Conservation (phyloP, 2,113 vertebrate genomes). For the Oceanodroma tethys region DNA sequence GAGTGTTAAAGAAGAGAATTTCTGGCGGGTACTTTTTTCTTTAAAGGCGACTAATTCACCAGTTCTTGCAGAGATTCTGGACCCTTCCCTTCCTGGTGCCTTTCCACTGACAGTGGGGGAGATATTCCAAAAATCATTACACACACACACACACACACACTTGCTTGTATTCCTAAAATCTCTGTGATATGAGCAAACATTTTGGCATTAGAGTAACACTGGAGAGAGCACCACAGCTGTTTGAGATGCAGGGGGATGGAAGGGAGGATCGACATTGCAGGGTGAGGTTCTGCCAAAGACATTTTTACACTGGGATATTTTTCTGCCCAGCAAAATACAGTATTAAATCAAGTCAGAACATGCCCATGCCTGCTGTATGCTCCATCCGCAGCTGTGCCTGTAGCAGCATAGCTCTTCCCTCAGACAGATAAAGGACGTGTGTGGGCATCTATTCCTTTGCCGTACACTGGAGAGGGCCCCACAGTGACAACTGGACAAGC, state of each 20-base stretch:
- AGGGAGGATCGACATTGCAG: background rate
- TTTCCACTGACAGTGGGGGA: background rate
- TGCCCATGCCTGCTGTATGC: background rate
- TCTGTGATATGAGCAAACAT: background rate
- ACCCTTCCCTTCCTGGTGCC: background rate
- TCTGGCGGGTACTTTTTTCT: background rate
- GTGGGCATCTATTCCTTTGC: background rate
- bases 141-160: background rate
- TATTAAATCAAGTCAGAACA: constrained; percentile 2
- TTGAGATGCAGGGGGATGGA: background rate
- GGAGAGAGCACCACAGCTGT: background rate
- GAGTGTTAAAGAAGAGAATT: background rate
- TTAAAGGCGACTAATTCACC: background rate
- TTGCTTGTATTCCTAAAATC: background rate
- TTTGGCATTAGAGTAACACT: background rate
- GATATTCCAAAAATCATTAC: background rate
- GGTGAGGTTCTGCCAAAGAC: background rate
- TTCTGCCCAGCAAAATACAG: background rate
- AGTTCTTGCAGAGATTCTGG: background rate
- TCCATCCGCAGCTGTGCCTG: background rate
- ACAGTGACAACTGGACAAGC: background rate
- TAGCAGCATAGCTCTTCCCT: background rate
- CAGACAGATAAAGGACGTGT: background rate
- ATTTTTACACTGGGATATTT: background rate
- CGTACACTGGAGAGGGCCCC: background rate